Evolutionary conservation across 2,888 invertebrate genomes (phyloP).

Genomic region (Drosophila limbata): DNA sequence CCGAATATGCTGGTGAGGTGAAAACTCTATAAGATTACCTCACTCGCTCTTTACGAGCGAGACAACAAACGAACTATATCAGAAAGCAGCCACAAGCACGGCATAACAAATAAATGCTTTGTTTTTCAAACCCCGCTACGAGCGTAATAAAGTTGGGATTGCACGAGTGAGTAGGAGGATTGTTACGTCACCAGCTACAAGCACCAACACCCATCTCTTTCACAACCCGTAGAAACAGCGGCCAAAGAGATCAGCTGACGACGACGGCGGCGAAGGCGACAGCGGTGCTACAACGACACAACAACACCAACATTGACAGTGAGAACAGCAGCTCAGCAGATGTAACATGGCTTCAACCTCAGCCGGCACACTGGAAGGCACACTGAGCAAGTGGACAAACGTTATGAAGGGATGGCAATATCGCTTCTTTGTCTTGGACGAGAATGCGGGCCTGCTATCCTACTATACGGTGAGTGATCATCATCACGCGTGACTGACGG

Average conservation of each 20-base stretch:
- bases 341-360: constrained; percentile 53
- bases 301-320: constrained; percentile 12
- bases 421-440: constrained; percentile 99
- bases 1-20: constrained; percentile 7
- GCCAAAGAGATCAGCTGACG: constrained; percentile 55
- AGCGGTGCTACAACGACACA: constrained; percentile 5
- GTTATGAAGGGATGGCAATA: constrained; percentile 96
- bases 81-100: constrained; percentile 54
- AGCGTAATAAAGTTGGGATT: constrained; percentile 51
- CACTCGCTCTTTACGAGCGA: constrained; percentile 63
- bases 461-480: constrained; percentile 96
- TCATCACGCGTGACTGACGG: constrained; percentile 24
- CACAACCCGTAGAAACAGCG: constrained; percentile 11
- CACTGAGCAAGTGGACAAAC: constrained; percentile 85
- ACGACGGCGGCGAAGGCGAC: constrained; percentile 27
- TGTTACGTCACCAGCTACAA: constrained; percentile 46
- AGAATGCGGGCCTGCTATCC: constrained; percentile 96
- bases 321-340: constrained; percentile 13
- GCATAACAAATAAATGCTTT: constrained; percentile 65
- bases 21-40: constrained; percentile 48
- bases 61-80: constrained; percentile 52
- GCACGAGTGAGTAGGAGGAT: constrained; percentile 34
- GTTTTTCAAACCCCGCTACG: constrained; percentile 45
- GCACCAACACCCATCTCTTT: constrained; percentile 19
- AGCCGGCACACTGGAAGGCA: constrained; percentile 83